Base-by-base conservation (phyloP, 2,888 invertebrate species). In the Phyllotreta cruciferae region DNA sequence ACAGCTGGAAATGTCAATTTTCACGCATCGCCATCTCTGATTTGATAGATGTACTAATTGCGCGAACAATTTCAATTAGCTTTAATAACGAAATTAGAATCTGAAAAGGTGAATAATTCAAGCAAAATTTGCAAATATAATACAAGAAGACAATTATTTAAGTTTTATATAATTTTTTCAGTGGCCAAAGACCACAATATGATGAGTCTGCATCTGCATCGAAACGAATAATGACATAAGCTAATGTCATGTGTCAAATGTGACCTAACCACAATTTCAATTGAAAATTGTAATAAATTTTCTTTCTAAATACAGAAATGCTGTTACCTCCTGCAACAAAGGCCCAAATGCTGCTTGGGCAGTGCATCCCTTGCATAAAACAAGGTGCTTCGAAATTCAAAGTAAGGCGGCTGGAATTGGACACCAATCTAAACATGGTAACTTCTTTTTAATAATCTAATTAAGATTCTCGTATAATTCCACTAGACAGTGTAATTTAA, bases 361-460 rank as follows among this genome's bases (percentile, higher is more conserved):
- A 89, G 77, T 93, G 93, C 78, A 86, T 93, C 53, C 93, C 94
- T 6, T 89, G 89, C 64, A 79, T 89, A 0, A 92, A 93, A 82
- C 85, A 87, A 73, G 90, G 90, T 80, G 90, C 92, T 24, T 86
- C 91, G 0, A 93, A 91, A 85, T 89, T 95, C 70, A 85, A 88
- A 73, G 85, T 94, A 44, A 89, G 89, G 76, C 85, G 86, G 76
- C 85, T 91, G 81, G 89, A 90, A 79, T 82, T 93, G 68, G 92
- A 95, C 76, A 83, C 85, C 71, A 88, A 91, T 80, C 81, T 94
- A 55, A 82, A 88, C 63, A 93, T 93, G 93, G 94, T 93, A 83
- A 53, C 34, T 52, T 4, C 4, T 24, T 24, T 24, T 24, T 24
- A 24, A 4, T 24, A 24, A 24, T 24, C 24, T 24, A 24, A 1